A percentile compares a stretch with the other conserved stretches of the same genome.
phyloP scores from a whole-genome alignment of 2,888 invertebrate genomes.

The Mesodorylaimus sp. region DNA sequence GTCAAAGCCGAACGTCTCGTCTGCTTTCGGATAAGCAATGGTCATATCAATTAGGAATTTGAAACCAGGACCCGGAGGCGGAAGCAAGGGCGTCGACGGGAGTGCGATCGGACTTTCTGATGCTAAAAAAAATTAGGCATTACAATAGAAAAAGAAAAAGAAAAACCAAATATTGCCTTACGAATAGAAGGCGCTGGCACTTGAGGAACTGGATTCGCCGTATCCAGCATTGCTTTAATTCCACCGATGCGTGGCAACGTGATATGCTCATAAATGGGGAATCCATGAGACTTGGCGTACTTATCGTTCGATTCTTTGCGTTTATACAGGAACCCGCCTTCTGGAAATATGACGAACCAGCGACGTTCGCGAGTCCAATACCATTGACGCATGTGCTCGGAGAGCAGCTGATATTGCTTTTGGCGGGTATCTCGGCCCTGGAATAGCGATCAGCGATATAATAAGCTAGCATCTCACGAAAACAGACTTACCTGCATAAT shows the following conservation, averaged over 20 bases:
- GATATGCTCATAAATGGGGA: slow-evolving; percentile 65
- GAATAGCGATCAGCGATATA: neutral
- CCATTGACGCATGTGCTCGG: slow-evolving; percentile 50
- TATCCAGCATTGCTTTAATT: slow-evolving; percentile 61
- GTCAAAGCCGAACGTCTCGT: slow-evolving; percentile 21
- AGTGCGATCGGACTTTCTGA: no score
- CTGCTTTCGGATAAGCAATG: slow-evolving; percentile 66
- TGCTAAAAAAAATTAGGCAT: no score
- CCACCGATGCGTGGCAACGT: slow-evolving; percentile 77
- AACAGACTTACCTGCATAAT: slow-evolving; percentile 65
- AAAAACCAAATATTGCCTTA: no score
- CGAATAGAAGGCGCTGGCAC: no score
- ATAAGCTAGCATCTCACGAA: no score
- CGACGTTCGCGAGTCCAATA: slow-evolving; percentile 37
- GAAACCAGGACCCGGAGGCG: no score
- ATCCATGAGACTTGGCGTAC: slow-evolving; percentile 62
- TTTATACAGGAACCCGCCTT: slow-evolving; percentile 81
- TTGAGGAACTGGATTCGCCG: no score
- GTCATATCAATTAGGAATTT: slow-evolving; percentile 78
- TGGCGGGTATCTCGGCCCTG: neutral
- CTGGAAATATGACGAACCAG: slow-evolving; percentile 71
- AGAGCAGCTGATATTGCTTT: slow-evolving; percentile 48
- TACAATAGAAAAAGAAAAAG: no score
- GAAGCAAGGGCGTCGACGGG: no score
- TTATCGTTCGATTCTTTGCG: slow-evolving; percentile 64